Conservation (phyloP, 2,888 invertebrate species). For the Cancer borealis region DNA sequence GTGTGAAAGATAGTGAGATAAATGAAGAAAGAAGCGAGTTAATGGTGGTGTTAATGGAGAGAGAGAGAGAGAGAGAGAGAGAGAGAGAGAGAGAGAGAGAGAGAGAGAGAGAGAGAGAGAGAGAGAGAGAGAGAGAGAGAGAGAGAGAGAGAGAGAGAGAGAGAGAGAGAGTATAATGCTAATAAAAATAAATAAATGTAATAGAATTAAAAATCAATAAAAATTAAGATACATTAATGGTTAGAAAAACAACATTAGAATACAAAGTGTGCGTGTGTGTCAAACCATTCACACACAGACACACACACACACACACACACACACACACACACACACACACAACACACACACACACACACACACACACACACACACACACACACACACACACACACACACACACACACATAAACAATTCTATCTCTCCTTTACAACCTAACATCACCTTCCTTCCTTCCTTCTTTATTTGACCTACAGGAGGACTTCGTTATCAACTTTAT, state of each 20-base stretch:
- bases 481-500: conserved; percentile 91
- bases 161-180: background rate
- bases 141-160: background rate
- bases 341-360: too few relatives aligned
- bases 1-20: background rate
- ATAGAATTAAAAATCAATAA: background rate
- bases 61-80: background rate
- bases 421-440: too few relatives aligned
- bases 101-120: background rate
- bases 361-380: too few relatives aligned
- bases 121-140: background rate
- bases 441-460: background rate
- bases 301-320: too few relatives aligned
- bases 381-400: too few relatives aligned
- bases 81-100: background rate
- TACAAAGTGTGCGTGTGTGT: too few relatives aligned
- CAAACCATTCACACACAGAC: too few relatives aligned
- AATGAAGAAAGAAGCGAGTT: background rate
- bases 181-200: background rate
- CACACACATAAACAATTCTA: too few relatives aligned
- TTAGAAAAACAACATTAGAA: too few relatives aligned
- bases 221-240: too few relatives aligned
- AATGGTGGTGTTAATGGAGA: background rate
- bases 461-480: conserved; percentile 82
- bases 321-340: too few relatives aligned